A percentile compares a stretch with the other conserved stretches of the same genome.
phyloP scores from a whole-genome alignment of 2,113 vertebrate species.

The Sebastes fasciatus region DNA sequence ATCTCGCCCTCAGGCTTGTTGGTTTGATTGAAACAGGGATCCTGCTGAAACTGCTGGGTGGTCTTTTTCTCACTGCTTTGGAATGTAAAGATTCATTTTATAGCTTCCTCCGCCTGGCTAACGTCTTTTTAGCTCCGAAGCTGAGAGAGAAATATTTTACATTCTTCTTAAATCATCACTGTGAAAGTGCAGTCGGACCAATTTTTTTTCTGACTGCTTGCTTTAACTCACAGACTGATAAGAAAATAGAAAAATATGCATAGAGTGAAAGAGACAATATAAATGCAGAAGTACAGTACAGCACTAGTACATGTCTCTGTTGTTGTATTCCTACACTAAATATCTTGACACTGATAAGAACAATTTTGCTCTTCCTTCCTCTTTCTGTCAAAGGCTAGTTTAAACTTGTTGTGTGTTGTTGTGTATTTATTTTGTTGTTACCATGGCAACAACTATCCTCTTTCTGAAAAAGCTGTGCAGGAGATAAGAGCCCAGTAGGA shows the following conservation, averaged over 20 bases:
- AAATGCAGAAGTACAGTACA: not conserved
- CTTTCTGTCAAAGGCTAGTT: not conserved
- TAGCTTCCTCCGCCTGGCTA: constrained; percentile 1
- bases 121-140: not conserved
- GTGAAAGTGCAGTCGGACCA: not conserved
- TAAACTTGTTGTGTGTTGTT: not conserved
- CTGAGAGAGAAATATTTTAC: not conserved
- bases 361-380: not conserved
- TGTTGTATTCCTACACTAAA: not conserved
- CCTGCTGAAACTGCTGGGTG: constrained; percentile 17
- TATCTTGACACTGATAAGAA: too few species aligned
- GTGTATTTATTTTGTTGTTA: not conserved
- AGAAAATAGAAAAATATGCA: not conserved
- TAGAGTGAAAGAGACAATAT: not conserved
- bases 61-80: not conserved
- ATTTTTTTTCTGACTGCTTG: not conserved
- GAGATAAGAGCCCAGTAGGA: not conserved
- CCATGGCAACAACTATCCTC: not conserved
- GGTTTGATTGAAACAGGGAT: constrained; percentile 47
- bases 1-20: constrained; percentile 26
- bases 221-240: not conserved
- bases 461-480: not conserved
- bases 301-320: too few species aligned
- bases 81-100: constrained; percentile 25
- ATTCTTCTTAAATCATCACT: not conserved